Percentiles rank a stretch among this genome's conserved stretches.
These are phyloP conservation scores for Sepiola atlantica DNA, from an alignment of 2,888 invertebrate genomes.

Conservation along the genomic window DNA sequence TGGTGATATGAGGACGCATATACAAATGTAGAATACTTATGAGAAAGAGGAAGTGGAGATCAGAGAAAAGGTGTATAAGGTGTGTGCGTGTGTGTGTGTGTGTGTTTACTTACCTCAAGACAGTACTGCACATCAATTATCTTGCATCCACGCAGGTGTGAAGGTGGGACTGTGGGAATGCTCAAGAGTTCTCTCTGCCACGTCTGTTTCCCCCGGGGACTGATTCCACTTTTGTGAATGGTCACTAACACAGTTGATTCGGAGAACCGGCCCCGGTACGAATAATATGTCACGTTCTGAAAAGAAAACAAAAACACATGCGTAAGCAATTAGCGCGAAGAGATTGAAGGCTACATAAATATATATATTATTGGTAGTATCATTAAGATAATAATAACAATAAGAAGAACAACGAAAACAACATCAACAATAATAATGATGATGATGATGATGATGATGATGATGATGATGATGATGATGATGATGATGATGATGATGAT, in stretches of 20 bases:
- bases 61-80: neutral
- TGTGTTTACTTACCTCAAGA: conserved; percentile 61
- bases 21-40: neutral
- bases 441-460: neutral
- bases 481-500: neutral
- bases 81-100: neutral
- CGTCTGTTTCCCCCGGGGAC: conserved; percentile 68
- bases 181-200: conserved; percentile 69
- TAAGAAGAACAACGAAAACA: too few species aligned
- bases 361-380: too few species aligned
- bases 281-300: conserved; percentile 70
- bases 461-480: neutral
- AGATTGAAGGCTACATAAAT: too few species aligned
- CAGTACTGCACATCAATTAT: conserved; percentile 70
- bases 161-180: conserved; percentile 68
- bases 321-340: neutral
- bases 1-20: neutral
- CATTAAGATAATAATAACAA: too few species aligned
- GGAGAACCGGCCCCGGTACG: conserved; percentile 69
- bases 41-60: neutral
- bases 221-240: conserved; percentile 68
- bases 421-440: neutral
- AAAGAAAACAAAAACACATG: conserved; percentile 48
- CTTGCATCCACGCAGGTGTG: conserved; percentile 69
- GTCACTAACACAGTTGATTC: conserved; percentile 68